Conservation (phyloP, 1,140 invertebrate genomes). For the Drosophila punjabiensis region DNA sequence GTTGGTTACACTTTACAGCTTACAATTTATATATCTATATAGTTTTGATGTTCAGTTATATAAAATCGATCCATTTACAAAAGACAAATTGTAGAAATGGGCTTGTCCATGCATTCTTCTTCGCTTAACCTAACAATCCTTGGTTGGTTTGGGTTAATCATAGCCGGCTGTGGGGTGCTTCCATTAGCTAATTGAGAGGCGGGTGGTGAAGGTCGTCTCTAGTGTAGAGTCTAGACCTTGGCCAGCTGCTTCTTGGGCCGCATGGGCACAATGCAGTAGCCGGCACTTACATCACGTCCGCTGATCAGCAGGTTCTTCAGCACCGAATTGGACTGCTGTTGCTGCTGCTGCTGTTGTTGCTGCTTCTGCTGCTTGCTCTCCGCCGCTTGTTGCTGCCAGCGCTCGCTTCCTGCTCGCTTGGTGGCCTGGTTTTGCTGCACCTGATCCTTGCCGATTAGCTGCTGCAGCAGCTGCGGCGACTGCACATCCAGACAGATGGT, state of each 20-base stretch:
- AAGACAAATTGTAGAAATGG: conserved; percentile 74
- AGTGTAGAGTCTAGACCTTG: conserved; percentile 68
- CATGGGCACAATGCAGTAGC: conserved; percentile 93
- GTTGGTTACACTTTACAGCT: conserved; percentile 46
- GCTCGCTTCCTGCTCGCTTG: conserved; percentile 55
- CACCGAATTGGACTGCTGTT: conserved; percentile 86
- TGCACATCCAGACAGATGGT: conserved; percentile 60
- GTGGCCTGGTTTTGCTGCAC: conserved; percentile 40
- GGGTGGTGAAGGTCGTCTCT: conserved; percentile 42
- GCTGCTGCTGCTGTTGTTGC: conserved; percentile 63
- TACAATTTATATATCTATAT: conserved; percentile 6
- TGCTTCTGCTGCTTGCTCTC: conserved; percentile 63
- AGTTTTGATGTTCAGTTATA: conserved; percentile 43
- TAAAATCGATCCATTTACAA: conserved; percentile 86
- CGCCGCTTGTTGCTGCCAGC: conserved; percentile 56
- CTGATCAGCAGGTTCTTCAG: conserved; percentile 96
- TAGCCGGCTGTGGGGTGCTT: conserved; percentile 53
- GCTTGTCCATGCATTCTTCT: conserved; percentile 48
- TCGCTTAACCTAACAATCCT: conserved; percentile 59
- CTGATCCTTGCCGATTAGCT: conserved; percentile 64
- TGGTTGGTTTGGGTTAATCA: conserved; percentile 29
- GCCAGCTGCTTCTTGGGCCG: conserved; percentile 85
- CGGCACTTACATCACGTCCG: conserved; percentile 95
- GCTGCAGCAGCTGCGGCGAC: conserved; percentile 72
- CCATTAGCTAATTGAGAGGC: conserved; percentile 49